Evolutionary conservation across 2,797 vertebrate species (phyloP).

Genomic region (Cossypha caffra): DNA sequence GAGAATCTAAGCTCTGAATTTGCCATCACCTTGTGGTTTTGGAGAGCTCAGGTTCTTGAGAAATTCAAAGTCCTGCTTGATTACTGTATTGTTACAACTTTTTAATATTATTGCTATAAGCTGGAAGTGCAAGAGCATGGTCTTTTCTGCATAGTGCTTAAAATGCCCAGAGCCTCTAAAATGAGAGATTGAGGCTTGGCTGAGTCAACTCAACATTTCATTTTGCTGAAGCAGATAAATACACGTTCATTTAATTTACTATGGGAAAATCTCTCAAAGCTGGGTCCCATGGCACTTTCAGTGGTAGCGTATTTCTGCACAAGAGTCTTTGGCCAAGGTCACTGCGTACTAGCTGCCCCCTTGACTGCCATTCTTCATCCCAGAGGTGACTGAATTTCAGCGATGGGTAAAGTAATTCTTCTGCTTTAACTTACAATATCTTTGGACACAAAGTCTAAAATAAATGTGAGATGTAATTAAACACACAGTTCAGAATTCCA

Average conservation of each 20-base stretch:
- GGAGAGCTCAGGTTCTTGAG: not conserved
- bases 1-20: not conserved
- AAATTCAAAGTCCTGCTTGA: not conserved
- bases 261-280: constrained; percentile 58
- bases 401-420: constrained; percentile 38
- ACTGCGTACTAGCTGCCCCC: constrained; percentile 18
- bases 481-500: not conserved
- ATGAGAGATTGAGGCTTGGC: constrained; percentile 9
- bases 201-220: constrained; percentile 34
- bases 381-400: constrained; percentile 51
- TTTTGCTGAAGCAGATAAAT: constrained; percentile 60
- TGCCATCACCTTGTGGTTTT: not conserved
- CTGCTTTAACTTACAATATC: not conserved
- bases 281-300: constrained; percentile 25
- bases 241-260: constrained; percentile 52
- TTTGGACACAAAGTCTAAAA: constrained; percentile 11
- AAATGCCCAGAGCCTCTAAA: not conserved
- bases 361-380: constrained; percentile 39
- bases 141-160: not conserved
- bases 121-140: not conserved
- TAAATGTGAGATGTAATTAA: constrained; percentile 26
- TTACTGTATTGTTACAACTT: not conserved
- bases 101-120: not conserved
- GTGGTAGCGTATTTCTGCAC: constrained; percentile 59
- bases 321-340: constrained; percentile 58